Evolutionary conservation across 2,113 vertebrate species (phyloP).

Genomic region (Pongo pygmaeus): DNA sequence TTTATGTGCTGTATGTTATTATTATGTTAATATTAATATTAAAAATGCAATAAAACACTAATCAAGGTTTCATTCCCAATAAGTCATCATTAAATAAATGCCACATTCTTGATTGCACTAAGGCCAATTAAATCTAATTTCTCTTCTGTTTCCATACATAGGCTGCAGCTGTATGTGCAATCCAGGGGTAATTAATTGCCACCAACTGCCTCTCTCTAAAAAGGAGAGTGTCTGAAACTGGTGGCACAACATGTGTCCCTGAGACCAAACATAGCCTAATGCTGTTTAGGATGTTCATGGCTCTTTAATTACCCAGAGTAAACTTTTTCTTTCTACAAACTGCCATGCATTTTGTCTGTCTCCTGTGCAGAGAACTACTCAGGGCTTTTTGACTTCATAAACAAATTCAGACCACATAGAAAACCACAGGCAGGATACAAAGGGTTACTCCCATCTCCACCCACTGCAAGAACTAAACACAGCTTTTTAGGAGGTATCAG

Average conservation of each 20-base stretch:
- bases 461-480: background rate
- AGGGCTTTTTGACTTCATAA: background rate
- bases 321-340: background rate
- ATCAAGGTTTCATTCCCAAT: conserved; percentile 79
- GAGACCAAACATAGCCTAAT: conserved; percentile 30
- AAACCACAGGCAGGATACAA: background rate
- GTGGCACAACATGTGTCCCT: conserved; percentile 51
- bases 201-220: conserved; percentile 78
- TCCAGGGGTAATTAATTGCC: conserved; percentile 84
- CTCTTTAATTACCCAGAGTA: background rate
- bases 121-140: conserved; percentile 87
- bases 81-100: conserved; percentile 85
- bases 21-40: conserved; percentile 69
- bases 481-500: background rate
- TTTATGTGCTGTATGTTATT: conserved; percentile 66
- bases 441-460: fast-evolving
- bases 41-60: conserved; percentile 77
- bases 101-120: conserved; percentile 83
- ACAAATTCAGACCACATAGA: background rate
- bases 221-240: conserved; percentile 72
- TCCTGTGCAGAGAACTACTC: background rate
- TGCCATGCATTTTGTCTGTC: background rate
- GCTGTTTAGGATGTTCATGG: background rate
- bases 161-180: conserved; percentile 83
- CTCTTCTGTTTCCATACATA: conserved; percentile 85